phyloP scores from a whole-genome alignment of 2,113 vertebrate species.

The Tringa solitaria region DNA sequence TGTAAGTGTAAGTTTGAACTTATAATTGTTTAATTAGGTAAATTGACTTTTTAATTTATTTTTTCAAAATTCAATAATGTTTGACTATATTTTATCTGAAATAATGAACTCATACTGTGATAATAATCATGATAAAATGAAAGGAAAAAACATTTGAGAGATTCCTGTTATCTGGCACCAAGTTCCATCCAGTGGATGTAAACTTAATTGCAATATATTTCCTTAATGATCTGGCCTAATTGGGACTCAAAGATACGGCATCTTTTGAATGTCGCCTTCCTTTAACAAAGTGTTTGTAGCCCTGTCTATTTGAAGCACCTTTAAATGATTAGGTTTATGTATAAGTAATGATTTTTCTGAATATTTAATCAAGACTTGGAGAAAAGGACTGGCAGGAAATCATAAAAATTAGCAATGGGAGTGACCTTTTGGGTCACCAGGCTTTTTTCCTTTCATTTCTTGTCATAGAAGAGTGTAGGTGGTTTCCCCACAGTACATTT shows the following conservation, averaged over 20 bases:
- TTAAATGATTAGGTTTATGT: slow-evolving; percentile 35
- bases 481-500: neutral
- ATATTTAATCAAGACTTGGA: slow-evolving; percentile 47
- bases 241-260: slow-evolving; percentile 27
- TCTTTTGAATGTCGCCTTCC: slow-evolving; percentile 20
- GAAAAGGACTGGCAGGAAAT: neutral
- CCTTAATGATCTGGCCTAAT: slow-evolving; percentile 64
- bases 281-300: slow-evolving; percentile 42
- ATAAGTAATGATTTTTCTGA: slow-evolving; percentile 52
- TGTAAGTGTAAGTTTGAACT: slow-evolving; percentile 41
- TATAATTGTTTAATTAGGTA: slow-evolving; percentile 59
- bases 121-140: slow-evolving; percentile 55
- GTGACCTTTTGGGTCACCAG: neutral
- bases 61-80: slow-evolving; percentile 44
- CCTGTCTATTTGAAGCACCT: slow-evolving; percentile 26
- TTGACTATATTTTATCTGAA: slow-evolving; percentile 54
- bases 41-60: slow-evolving; percentile 51
- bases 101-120: slow-evolving; percentile 59
- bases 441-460: neutral
- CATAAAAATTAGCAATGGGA: neutral
- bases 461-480: neutral
- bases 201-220: slow-evolving; percentile 71
- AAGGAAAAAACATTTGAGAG: slow-evolving; percentile 30
- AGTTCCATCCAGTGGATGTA: slow-evolving; percentile 51
- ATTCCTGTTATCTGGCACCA: slow-evolving; percentile 65